A percentile compares a stretch with the other conserved stretches of the same genome.
Conservation (phyloP, 2,113 vertebrate species). For the Cyprinodon variegatus region DNA sequence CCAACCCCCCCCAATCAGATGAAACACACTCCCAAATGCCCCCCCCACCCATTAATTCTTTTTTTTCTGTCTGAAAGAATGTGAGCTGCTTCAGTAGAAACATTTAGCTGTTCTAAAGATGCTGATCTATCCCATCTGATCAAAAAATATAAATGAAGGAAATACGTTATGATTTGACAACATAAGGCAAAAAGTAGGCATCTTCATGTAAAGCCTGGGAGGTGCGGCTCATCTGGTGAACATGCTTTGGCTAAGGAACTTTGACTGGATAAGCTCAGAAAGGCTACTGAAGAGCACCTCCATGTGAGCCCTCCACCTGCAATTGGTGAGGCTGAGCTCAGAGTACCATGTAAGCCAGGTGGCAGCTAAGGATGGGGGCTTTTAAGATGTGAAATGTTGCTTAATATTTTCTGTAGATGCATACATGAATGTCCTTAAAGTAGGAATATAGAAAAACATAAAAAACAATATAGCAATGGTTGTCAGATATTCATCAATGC, state of each 20-base stretch:
- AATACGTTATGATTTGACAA: too few relatives aligned
- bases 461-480: not conserved
- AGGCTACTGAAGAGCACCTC: not conserved
- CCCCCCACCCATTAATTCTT: slow-evolving; percentile 74
- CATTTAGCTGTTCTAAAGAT: slow-evolving; percentile 18
- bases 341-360: too few relatives aligned
- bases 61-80: slow-evolving; percentile 88
- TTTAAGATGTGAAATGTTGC: too few relatives aligned
- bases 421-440: too few relatives aligned
- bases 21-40: not conserved
- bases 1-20: not conserved
- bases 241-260: not conserved
- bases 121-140: not conserved
- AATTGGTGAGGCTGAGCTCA: too few relatives aligned
- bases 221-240: too few relatives aligned
- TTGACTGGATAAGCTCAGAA: not conserved
- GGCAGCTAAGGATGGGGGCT: too few relatives aligned
- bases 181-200: too few relatives aligned
- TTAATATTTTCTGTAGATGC: too few relatives aligned
- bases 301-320: not conserved
- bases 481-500: too few relatives aligned
- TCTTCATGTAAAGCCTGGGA: too few relatives aligned
- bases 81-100: slow-evolving; percentile 29
- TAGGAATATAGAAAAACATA: not conserved
- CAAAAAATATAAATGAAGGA: not conserved